Evolutionary conservation across 2,888 invertebrate species (phyloP).

Genomic region (Yponomeuta cagnagella): DNA sequence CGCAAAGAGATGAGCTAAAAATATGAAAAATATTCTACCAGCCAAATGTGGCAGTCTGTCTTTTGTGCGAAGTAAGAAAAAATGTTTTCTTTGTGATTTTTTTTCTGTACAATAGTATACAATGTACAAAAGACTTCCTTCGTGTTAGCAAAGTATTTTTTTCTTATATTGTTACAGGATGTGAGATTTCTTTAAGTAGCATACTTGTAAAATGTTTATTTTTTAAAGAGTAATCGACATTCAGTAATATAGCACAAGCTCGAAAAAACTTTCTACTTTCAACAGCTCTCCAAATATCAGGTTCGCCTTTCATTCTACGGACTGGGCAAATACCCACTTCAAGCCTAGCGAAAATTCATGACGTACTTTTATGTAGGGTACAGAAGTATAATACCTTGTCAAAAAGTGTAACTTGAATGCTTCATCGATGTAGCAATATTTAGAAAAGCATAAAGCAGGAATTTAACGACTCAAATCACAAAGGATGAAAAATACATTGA

Average conservation of each 20-base stretch:
- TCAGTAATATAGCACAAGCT: neutral
- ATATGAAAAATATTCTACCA: neutral
- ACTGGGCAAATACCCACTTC: neutral
- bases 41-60: neutral
- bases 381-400: neutral
- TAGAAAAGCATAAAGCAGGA: constrained; percentile 18
- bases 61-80: neutral
- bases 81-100: neutral
- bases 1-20: neutral
- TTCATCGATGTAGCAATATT: neutral
- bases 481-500: constrained; percentile 28
- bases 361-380: neutral
- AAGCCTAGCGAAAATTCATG: neutral
- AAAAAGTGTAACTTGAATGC: neutral
- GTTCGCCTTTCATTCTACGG: neutral
- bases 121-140: neutral
- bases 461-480: constrained; percentile 24
- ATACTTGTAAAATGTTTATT: neutral
- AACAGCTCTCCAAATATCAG: constrained; percentile 7
- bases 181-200: too few species aligned
- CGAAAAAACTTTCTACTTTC: constrained; percentile 2
- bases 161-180: neutral
- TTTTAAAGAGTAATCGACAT: neutral
- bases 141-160: neutral
- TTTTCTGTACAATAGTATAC: neutral